Base-by-base conservation (phyloP, 2,113 vertebrate genomes). In the Nothobranchius furzeri region DNA sequence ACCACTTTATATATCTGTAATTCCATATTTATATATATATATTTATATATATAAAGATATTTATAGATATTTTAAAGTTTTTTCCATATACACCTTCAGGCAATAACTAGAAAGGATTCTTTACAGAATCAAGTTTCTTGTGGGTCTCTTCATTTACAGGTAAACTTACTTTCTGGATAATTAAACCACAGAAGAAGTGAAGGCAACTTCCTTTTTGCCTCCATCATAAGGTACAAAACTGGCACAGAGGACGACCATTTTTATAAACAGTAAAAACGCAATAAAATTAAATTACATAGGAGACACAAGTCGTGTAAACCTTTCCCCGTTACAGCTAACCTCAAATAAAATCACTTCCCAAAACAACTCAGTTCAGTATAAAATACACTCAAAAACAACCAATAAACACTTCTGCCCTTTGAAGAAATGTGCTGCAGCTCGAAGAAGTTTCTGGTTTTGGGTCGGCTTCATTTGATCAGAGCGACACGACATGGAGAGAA, bases 101-200 rank as follows among this genome's bases (percentile, higher is more conserved):
- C 95, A 95, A 96, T 94, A 96, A 94, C 93, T 96, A 95, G 92
- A 96, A 93, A 95, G 92, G 96, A 99, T 98, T 98, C 97, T 96
- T 96, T 95, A 98, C 95, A 99, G 98, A 99, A 98, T 99, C 98
- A 97, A 96, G 94, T 96, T 97, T 96, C 93, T 95, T 94, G 95
- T 97, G 96, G 98, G 98, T 98, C 92, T 87, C 94, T 95, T 95
- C 95, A 94, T 98, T 90, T 96, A 98, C 96, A 98, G 95, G 96
- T 98, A 97, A 98, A 98, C 96, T 95, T 94, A 94, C 93, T 96
- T 96, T 90, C 64, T 96, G 93, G 94, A 96, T 96, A 95, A 93
- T 89, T 83, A 95, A 87, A 99, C 96, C 97, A 97, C 96, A 97
- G 95, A 94, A 91, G 93, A 94, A 93, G 70, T 91, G 91, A 94